Evolutionary conservation across 2,797 vertebrate species (phyloP).

Genomic region (Ficedula albicollis): DNA sequence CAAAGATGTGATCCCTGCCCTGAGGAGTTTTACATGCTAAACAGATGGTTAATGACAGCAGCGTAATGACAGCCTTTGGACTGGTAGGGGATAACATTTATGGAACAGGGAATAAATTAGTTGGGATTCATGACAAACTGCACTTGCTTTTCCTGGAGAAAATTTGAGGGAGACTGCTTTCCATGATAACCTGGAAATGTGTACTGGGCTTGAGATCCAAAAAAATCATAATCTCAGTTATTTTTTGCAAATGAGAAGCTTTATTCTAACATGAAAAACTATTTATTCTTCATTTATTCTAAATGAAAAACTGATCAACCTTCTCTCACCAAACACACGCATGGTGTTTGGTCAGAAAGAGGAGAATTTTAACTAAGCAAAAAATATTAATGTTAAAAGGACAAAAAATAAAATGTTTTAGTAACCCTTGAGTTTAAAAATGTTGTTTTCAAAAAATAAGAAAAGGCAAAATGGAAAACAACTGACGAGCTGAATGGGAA

Average conservation of each 20-base stretch:
- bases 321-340: not conserved
- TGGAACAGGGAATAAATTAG: constrained; percentile 26
- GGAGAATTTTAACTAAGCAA: not conserved
- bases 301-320: not conserved
- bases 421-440: not conserved
- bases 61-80: constrained; percentile 14
- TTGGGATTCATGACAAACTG: not conserved
- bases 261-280: not conserved
- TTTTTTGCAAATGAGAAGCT: not conserved
- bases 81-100: constrained; percentile 14
- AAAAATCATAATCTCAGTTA: not conserved
- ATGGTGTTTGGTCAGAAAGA: not conserved
- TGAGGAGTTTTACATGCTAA: constrained; percentile 53
- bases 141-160: not conserved
- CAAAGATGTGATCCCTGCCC: constrained; percentile 38
- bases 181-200: not conserved
- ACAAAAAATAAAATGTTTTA: not conserved
- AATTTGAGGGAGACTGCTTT: not conserved
- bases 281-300: not conserved
- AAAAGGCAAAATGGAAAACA: not conserved
- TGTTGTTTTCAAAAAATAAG: not conserved
- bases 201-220: not conserved
- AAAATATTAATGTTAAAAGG: not conserved
- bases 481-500: not conserved
- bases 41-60: constrained; percentile 58